Evolutionary conservation across 2,113 vertebrate genomes (phyloP).

Genomic region (Otolemur garnettii): DNA sequence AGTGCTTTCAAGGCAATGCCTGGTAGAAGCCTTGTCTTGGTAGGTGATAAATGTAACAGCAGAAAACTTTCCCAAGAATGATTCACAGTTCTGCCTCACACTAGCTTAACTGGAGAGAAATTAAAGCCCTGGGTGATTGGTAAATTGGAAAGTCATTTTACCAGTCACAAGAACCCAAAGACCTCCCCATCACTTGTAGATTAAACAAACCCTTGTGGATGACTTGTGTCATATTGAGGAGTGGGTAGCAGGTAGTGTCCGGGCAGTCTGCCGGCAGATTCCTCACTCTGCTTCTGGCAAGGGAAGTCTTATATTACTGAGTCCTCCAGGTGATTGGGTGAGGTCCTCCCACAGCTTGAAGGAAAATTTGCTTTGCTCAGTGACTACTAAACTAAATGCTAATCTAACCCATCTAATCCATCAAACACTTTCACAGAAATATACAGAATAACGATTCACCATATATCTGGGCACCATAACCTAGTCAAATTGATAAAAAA

Average conservation of each 20-base stretch:
- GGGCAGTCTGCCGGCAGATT: background rate
- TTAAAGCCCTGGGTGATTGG: too few species aligned
- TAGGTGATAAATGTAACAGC: too few species aligned
- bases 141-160: too few species aligned
- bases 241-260: background rate
- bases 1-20: too few species aligned
- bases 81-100: too few species aligned
- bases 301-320: background rate
- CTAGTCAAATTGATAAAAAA: background rate
- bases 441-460: background rate
- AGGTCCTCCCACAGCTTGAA: background rate
- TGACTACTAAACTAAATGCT: background rate
- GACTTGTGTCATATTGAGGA: too few species aligned
- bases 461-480: background rate
- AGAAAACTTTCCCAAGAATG: too few species aligned
- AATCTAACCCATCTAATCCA: background rate
- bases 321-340: background rate
- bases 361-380: background rate
- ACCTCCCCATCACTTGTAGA: too few species aligned
- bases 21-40: too few species aligned
- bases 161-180: too few species aligned
- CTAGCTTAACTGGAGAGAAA: too few species aligned
- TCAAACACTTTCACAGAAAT: background rate
- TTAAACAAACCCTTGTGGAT: too few species aligned
- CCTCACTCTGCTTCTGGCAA: background rate